Conservation (phyloP, 2,113 vertebrate genomes). For the Odocoileus hemionus region DNA sequence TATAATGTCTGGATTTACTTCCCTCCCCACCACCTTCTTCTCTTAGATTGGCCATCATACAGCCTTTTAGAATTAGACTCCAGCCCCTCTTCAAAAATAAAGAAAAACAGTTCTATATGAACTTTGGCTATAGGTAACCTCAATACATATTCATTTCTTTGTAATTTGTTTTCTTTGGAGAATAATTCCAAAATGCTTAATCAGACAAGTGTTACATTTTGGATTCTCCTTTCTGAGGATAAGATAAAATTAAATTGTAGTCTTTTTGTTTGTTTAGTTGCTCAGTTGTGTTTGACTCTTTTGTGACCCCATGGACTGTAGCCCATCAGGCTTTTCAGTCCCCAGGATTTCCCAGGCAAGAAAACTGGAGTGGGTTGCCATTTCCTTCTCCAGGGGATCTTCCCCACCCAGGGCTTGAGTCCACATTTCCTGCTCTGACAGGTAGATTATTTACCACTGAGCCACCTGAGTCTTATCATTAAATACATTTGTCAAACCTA, state of each 20-base stretch:
- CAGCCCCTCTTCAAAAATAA: background rate
- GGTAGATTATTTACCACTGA: background rate
- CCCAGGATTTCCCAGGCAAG: background rate
- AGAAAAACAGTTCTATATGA: background rate
- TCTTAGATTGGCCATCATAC: background rate
- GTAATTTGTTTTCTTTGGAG: background rate
- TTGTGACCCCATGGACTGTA: background rate
- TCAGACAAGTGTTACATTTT: background rate
- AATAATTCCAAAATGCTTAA: constrained; percentile 17
- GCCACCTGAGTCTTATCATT: background rate
- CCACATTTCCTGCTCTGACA: background rate
- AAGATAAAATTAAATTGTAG: constrained; percentile 25
- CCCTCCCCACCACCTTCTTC: background rate
- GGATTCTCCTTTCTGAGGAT: background rate
- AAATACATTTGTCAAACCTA: background rate
- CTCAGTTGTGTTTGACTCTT: background rate
- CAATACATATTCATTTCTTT: background rate
- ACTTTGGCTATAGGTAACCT: background rate
- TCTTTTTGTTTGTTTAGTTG: background rate
- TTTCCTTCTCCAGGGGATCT: background rate
- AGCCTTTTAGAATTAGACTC: background rate
- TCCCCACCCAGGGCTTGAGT: background rate
- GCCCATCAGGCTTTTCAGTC: background rate
- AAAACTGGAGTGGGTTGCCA: background rate
- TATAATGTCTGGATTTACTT: constrained; percentile 50